Evolutionary conservation across 2,113 vertebrate genomes (phyloP).

Genomic region (Carollia perspicillata): DNA sequence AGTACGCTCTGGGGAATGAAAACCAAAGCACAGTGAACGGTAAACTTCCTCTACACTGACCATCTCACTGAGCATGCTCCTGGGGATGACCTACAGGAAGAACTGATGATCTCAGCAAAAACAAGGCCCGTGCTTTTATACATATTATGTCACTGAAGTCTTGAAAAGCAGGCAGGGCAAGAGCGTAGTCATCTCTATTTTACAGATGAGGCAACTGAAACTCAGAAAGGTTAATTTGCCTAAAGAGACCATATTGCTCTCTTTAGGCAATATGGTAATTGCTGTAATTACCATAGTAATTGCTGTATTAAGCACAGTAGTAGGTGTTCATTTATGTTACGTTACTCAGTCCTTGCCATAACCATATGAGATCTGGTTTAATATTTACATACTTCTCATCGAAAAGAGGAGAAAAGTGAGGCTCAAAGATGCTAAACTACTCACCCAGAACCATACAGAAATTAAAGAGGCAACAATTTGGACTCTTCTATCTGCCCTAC

Average conservation of each 20-base stretch:
- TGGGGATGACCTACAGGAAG: neutral
- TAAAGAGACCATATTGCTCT: neutral
- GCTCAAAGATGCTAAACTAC: neutral
- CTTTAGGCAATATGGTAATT: neutral
- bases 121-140: neutral
- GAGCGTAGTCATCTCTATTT: neutral
- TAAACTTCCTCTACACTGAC: neutral
- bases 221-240: neutral
- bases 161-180: conserved; percentile 18
- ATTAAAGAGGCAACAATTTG: neutral
- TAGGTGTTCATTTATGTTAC: neutral
- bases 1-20: neutral
- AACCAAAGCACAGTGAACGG: neutral
- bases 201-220: neutral
- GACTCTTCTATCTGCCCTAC: neutral
- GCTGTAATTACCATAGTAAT: neutral
- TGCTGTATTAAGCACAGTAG: neutral
- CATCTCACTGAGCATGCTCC: neutral
- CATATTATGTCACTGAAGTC: neutral
- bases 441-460: neutral
- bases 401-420: neutral
- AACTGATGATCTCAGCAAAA: conserved; percentile 28
- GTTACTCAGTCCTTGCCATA: neutral
- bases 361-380: neutral
- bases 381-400: neutral